Evolutionary conservation across 1,140 invertebrate species (phyloP).

Genomic region (Eufriesea mexicana): DNA sequence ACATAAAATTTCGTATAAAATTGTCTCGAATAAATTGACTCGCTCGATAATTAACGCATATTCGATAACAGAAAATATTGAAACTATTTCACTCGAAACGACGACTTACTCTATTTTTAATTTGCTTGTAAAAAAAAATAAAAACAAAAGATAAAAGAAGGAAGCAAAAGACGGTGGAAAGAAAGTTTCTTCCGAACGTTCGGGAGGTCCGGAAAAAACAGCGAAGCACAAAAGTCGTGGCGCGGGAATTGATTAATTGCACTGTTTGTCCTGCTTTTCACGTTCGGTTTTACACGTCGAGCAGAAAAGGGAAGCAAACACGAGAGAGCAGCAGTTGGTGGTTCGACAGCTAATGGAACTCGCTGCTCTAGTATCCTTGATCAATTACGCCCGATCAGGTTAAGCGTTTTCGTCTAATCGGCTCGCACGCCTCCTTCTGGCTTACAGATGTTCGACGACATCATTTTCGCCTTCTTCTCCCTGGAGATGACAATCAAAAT

Average conservation of each 20-base stretch:
- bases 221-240: background rate
- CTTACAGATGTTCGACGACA: slow-evolving; percentile 96
- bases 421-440: background rate
- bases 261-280: slow-evolving; percentile 13
- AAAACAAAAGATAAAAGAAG: background rate
- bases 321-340: slow-evolving; percentile 7
- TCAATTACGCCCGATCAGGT: slow-evolving; percentile 50
- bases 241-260: slow-evolving; percentile 32
- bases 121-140: too few relatives aligned
- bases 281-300: background rate
- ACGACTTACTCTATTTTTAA: too few relatives aligned
- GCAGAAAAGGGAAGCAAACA: slow-evolving; percentile 31
- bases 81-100: background rate
- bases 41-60: too few relatives aligned
- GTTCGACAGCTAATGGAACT: slow-evolving; percentile 48
- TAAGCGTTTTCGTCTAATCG: slow-evolving; percentile 20
- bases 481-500: slow-evolving; percentile 99
- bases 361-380: slow-evolving; percentile 43
- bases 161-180: background rate
- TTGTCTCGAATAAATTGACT: too few relatives aligned
- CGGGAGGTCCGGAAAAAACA: background rate
- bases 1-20: too few relatives aligned
- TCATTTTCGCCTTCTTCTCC: slow-evolving; percentile 99
- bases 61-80: too few relatives aligned
- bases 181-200: background rate